These are phyloP conservation scores for Epirrhoe tristata DNA, from an alignment of 2,888 invertebrate genomes.

Conservation along the genomic window DNA sequence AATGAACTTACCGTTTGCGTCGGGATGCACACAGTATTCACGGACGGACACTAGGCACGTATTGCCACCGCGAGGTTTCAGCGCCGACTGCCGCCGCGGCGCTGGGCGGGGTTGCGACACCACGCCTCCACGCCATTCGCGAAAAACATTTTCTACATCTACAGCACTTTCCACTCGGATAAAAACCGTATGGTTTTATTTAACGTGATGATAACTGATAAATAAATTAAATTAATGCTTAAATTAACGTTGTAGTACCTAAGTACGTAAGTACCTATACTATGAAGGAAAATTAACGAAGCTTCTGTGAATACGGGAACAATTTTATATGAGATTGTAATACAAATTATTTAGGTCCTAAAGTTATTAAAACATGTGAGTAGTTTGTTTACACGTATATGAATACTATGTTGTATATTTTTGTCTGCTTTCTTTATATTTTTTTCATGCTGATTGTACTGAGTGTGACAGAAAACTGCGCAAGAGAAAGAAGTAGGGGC, in stretches of 20 bases:
- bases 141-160: constrained; percentile 36
- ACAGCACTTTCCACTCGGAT: not conserved
- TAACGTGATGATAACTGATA: not conserved
- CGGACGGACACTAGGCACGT: constrained; percentile 43
- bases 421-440: not conserved
- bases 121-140: constrained; percentile 65
- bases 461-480: constrained; percentile 52
- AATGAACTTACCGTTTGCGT: constrained; percentile 31
- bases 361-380: not conserved
- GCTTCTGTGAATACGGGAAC: too few relatives aligned
- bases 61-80: constrained; percentile 48
- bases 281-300: too few relatives aligned
- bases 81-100: constrained; percentile 60
- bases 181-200: not conserved
- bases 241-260: too few relatives aligned
- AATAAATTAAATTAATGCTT: not conserved
- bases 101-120: constrained; percentile 70
- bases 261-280: too few relatives aligned
- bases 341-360: too few relatives aligned
- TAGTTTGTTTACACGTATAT: not conserved
- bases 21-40: constrained; percentile 26
- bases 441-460: constrained; percentile 28
- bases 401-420: not conserved
- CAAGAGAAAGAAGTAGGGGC: constrained; percentile 48
- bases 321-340: too few relatives aligned